phyloP scores from a whole-genome alignment of 2,888 invertebrate genomes.

The Liopterus haemorrhoidalis region DNA sequence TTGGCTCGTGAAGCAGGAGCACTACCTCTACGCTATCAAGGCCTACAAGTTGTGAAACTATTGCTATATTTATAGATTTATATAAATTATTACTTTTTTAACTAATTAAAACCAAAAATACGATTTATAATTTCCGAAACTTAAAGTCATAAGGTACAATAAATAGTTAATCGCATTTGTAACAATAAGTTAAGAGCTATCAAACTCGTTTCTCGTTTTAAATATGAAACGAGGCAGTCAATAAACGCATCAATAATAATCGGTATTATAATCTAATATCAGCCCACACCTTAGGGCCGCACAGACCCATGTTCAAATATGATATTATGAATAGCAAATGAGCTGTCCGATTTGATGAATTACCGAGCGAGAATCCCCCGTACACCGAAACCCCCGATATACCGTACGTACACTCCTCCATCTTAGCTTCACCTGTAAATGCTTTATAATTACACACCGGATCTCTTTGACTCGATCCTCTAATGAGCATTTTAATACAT shows the following conservation, averaged over 20 bases:
- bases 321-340: conserved; percentile 46
- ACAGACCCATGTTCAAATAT: conserved; percentile 41
- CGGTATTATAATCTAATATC: conserved; percentile 7
- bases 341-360: conserved; percentile 46
- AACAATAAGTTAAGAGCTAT: too few relatives aligned
- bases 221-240: not conserved
- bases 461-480: conserved; percentile 43
- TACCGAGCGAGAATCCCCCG: conserved; percentile 43
- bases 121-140: too few relatives aligned
- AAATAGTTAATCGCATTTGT: too few relatives aligned
- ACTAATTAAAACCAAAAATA: too few relatives aligned
- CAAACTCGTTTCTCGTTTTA: not conserved
- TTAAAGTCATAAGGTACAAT: too few relatives aligned
- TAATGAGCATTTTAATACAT: conserved; percentile 45
- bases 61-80: too few relatives aligned
- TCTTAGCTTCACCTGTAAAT: conserved; percentile 41
- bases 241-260: conserved; percentile 8
- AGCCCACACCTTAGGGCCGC: conserved; percentile 4
- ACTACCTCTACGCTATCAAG: too few relatives aligned
- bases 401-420: not conserved
- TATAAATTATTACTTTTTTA: too few relatives aligned
- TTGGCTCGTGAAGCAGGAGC: too few relatives aligned
- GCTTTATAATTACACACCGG: conserved; percentile 49
- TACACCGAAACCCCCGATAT: not conserved
- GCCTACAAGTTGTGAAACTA: too few relatives aligned